Percentiles rank a stretch among this genome's conserved stretches.
phyloP scores from a whole-genome alignment of 2,113 vertebrate genomes.

The Cheirogaleus medius region DNA sequence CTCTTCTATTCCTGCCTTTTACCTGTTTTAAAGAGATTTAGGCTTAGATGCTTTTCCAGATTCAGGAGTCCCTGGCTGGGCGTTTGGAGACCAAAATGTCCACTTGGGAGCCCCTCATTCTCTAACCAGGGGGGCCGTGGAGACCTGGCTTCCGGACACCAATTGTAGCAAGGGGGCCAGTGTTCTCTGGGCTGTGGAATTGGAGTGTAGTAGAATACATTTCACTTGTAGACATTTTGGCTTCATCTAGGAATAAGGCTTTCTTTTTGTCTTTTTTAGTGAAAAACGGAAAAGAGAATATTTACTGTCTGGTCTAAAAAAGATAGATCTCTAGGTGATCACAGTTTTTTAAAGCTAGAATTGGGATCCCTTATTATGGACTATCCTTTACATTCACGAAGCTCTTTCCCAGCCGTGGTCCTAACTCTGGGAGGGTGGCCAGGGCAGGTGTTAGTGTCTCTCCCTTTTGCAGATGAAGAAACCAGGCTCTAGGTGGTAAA shows the following conservation, averaged over 20 bases:
- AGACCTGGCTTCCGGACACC: background rate
- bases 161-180: background rate
- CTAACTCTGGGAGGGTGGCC: background rate
- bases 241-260: background rate
- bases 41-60: background rate
- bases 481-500: background rate
- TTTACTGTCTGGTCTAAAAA: background rate
- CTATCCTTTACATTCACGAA: background rate
- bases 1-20: background rate
- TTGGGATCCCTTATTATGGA: background rate
- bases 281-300: background rate
- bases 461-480: background rate
- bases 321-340: background rate
- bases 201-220: background rate
- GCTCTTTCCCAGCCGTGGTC: background rate
- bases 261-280: background rate
- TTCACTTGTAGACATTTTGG: background rate
- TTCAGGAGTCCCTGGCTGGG: background rate
- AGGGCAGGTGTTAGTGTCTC: accelerated
- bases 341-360: background rate
- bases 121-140: background rate
- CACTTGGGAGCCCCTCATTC: background rate
- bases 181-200: background rate
- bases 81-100: background rate
- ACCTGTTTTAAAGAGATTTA: background rate